A percentile compares a stretch with the other conserved stretches of the same genome.
Evolutionary conservation across 2,888 invertebrate species (phyloP).

Genomic region (Ormyrus labotus): DNA sequence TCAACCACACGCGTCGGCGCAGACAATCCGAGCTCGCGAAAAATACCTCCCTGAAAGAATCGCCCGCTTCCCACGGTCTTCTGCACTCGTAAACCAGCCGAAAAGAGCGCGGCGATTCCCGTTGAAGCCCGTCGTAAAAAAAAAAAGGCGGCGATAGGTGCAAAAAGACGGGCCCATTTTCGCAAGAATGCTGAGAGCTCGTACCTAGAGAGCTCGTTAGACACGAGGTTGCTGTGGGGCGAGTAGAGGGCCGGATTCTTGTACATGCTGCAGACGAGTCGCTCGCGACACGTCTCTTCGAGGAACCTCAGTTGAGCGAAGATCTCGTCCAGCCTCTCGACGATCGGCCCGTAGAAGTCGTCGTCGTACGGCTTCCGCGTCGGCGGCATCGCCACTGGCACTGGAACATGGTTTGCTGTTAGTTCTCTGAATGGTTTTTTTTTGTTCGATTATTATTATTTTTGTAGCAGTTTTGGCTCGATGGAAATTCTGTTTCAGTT

Average conservation of each 20-base stretch:
- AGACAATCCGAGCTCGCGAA: no score
- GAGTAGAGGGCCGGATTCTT: slow-evolving; percentile 88
- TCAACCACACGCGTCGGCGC: no score
- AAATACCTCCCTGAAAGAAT: no score
- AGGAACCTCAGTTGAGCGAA: slow-evolving; percentile 83
- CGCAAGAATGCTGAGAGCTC: slow-evolving; percentile 61
- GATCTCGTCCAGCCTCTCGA: slow-evolving; percentile 87
- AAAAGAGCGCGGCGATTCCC: no score
- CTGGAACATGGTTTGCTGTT: slow-evolving; percentile 62
- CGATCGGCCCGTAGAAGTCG: slow-evolving; percentile 86
- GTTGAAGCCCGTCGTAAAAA: no score
- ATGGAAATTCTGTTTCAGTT: no score
- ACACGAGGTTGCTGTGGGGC: slow-evolving; percentile 91
- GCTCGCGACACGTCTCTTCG: slow-evolving; percentile 85
- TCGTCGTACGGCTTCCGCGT: slow-evolving; percentile 68
- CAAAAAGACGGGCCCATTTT: background rate
- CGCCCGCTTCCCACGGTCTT: no score
- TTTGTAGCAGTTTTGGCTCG: no score
- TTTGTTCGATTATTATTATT: no score
- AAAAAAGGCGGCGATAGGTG: background rate
- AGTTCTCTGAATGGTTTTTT: no score
- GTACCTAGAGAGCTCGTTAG: slow-evolving; percentile 92
- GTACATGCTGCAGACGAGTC: slow-evolving; percentile 90
- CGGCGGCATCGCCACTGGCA: slow-evolving; percentile 76
- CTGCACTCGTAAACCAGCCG: no score